These are phyloP conservation scores for Pelusios castaneus DNA, from an alignment of 2,113 vertebrate genomes.

Conservation along the genomic window DNA sequence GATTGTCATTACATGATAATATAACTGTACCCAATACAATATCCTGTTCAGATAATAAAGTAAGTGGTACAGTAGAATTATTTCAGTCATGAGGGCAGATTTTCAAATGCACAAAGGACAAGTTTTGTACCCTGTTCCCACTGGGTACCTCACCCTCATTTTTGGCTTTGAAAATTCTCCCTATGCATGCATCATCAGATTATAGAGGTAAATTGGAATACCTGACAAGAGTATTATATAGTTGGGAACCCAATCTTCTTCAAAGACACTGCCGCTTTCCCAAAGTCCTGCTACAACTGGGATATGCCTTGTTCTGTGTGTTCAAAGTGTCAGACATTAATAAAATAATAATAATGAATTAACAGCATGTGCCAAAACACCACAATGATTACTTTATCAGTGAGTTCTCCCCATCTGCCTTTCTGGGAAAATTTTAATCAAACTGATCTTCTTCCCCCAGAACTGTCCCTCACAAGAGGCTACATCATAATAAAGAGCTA, in stretches of 20 bases:
- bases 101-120: not conserved
- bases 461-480: not conserved
- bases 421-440: not conserved
- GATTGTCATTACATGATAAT: not conserved
- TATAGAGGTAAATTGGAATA: not conserved
- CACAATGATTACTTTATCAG: not conserved
- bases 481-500: not conserved
- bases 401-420: not conserved
- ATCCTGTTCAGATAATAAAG: not conserved
- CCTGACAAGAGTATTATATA: not conserved
- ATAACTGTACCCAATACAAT: not conserved
- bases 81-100: not conserved
- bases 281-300: not conserved
- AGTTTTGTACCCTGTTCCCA: not conserved
- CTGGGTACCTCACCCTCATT: not conserved
- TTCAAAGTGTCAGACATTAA: not conserved
- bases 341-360: not conserved
- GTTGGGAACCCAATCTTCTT: not conserved
- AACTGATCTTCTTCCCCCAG: not conserved
- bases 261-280: not conserved
- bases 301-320: not conserved
- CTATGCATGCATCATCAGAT: not conserved
- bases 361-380: not conserved
- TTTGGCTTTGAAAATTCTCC: not conserved
- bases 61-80: not conserved